Base-by-base conservation (phyloP, 2,113 vertebrate species). In the Manacus vitellinus region DNA sequence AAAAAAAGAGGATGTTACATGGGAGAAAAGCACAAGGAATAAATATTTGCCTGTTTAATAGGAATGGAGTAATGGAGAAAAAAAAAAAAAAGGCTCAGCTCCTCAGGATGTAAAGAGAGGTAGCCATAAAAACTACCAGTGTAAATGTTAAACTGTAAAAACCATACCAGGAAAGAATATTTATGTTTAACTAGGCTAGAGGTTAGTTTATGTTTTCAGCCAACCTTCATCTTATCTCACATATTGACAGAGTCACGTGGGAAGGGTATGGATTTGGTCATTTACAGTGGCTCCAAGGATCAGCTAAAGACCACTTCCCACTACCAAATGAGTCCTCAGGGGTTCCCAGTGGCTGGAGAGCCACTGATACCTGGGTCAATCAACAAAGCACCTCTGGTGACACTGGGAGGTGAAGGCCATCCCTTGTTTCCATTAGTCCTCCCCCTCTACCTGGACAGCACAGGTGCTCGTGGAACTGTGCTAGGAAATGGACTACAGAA, bases 381-480 rank as follows among this genome's bases (percentile, higher is more conserved):
- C 35, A 14, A 20, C 19, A n/a, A 55, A 44, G 19, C n/a, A 49
- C 10, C 52, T 28, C n/a, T 51, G n/a, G 51, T 75, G 72, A 68
- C 62, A 16, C 17, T 15, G 13, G 9, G 17, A 56, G 23, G 18
- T 8, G 21, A 82, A 63, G 35, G 30, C 10, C 43, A 75, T 6
- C 44, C 21, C 43, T 25, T n/a, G 22, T 22, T 35, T n/a, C 47
- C 25, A 6, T 13, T 20, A 8, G 8, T 56, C 15, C 17, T 31
- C 30, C n/a, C 51, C 13, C 43, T 67, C 14, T 20, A 49, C 39
- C 35, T 30, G 33, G 2, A 1, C 47, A n/a, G 15, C 15, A 37
- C 25, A 47, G 62, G 2, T 4, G 1, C 6, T 27, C 3, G 0
- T 12, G 2, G 63, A 63, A 35, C 18, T n/a, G 24, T 2, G 3